Conservation (phyloP, 2,888 invertebrate species). For the Ophion slaviceki region DNA sequence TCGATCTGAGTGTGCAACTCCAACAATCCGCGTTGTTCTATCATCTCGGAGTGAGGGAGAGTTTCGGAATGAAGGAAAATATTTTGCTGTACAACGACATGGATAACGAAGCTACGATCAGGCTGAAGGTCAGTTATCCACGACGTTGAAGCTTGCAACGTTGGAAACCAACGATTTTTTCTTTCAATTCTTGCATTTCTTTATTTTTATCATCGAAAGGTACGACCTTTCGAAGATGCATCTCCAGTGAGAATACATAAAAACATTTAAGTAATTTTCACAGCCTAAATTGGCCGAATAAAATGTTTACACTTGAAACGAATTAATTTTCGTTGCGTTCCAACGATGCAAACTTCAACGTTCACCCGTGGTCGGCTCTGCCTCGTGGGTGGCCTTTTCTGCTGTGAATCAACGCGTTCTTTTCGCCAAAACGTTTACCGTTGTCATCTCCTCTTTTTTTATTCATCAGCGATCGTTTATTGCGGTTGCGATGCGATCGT, state of each 20-base stretch:
- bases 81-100: slow-evolving; percentile 95
- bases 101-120: slow-evolving; percentile 93
- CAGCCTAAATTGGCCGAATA: not conserved
- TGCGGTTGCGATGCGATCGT: slow-evolving; percentile 38
- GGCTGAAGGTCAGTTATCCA: slow-evolving; percentile 89
- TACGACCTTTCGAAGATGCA: no score
- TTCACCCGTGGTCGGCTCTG: no score
- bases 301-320: not conserved
- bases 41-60: slow-evolving; percentile 98
- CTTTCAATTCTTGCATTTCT: not conserved
- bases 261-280: no score
- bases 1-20: slow-evolving; percentile 95
- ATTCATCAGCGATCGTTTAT: slow-evolving; percentile 21
- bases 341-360: no score
- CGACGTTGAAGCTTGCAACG: not conserved
- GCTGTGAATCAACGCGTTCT: not conserved
- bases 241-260: no score
- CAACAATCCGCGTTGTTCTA: slow-evolving; percentile 98
- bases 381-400: not conserved
- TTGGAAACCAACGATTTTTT: no score
- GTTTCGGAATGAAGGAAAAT: slow-evolving; percentile 98
- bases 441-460: not conserved
- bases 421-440: not conserved
- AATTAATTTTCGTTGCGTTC: no score
- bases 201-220: not conserved